Conservation (phyloP, 2,113 vertebrate genomes). For the Notothenia coriiceps region DNA sequence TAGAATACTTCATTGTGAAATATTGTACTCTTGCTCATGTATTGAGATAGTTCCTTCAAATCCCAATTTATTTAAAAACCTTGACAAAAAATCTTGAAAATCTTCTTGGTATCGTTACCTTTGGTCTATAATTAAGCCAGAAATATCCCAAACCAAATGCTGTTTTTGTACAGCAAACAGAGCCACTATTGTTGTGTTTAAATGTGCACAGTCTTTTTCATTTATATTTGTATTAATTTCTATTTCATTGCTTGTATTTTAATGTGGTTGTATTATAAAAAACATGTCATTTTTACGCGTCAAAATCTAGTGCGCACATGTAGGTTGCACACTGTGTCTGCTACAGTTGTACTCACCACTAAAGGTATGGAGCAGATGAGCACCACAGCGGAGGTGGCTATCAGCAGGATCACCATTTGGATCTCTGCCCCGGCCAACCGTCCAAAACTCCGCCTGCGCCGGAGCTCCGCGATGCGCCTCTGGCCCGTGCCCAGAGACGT, state of each 20-base stretch:
- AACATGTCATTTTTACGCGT: background rate
- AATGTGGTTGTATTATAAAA: background rate
- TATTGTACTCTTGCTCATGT: no score
- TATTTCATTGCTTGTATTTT: background rate
- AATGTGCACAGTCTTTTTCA: background rate
- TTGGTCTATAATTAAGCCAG: no score
- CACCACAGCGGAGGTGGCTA: conserved; percentile 92
- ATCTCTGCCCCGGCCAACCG: conserved; percentile 93
- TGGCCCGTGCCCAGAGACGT: conserved; percentile 92
- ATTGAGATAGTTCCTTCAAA: no score
- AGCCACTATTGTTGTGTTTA: no score
- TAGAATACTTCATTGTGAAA: no score
- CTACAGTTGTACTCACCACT: conserved; percentile 87
- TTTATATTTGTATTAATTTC: background rate
- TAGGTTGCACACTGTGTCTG: no score
- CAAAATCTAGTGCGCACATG: background rate
- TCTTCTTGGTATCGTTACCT: no score
- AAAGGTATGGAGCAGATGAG: conserved; percentile 98
- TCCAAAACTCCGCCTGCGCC: conserved; percentile 90
- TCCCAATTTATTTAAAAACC: no score
- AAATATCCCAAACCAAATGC: background rate
- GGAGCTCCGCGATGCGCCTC: conserved; percentile 86
- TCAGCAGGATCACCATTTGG: conserved; percentile 97
- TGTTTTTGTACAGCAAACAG: background rate
- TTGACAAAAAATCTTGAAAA: no score